These are phyloP conservation scores for Unio delphinus DNA, from an alignment of 2,888 invertebrate species.

Conservation along the genomic window DNA sequence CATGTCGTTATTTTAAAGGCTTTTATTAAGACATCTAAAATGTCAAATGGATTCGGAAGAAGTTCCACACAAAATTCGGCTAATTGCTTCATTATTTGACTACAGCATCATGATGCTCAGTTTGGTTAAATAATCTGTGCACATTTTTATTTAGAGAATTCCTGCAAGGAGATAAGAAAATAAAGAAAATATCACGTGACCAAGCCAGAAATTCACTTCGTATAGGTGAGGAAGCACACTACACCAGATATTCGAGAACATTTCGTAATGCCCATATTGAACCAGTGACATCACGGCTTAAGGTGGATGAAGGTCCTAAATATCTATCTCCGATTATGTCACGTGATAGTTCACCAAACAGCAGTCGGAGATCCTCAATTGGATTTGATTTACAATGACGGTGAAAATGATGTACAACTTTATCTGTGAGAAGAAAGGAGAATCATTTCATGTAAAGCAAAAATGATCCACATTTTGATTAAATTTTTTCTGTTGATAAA, in stretches of 20 bases:
- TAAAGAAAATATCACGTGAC: conserved; percentile 54
- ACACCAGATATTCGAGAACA: conserved; percentile 52
- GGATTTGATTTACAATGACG: no score
- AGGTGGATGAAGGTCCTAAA: conserved; percentile 22
- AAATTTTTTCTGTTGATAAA: no score
- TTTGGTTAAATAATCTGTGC: no score
- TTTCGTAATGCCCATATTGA: conserved; percentile 55
- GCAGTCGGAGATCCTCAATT: conserved; percentile 28
- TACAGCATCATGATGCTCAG: no score
- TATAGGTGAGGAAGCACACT: conserved; percentile 28
- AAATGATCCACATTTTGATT: no score
- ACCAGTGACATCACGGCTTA: conserved; percentile 46
- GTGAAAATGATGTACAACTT: no score
- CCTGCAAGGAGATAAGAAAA: conserved; percentile 56
- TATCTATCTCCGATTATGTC: conserved; percentile 23
- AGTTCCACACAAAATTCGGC: no score
- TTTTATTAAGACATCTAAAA: neutral
- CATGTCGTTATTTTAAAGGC: no score
- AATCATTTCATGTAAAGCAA: no score
- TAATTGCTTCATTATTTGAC: no score
- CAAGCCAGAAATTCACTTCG: conserved; percentile 27
- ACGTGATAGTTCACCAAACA: conserved; percentile 21
- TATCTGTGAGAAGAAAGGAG: no score
- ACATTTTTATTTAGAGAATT: conserved; percentile 46
- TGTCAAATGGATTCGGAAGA: no score